Conservation (phyloP, 2,113 vertebrate species). For the Cololabis saira region DNA sequence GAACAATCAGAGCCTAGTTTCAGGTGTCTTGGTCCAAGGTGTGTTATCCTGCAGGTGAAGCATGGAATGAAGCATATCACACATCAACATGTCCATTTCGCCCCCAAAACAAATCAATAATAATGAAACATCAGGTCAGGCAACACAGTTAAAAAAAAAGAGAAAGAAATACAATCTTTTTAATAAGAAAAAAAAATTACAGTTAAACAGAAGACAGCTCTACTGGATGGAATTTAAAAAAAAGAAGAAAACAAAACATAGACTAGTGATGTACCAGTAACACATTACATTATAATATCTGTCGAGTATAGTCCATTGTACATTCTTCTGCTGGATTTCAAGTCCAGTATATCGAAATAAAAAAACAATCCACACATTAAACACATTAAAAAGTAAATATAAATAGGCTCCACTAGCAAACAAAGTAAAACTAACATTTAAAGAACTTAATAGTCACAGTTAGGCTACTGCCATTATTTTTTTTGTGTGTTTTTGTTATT, state of each 20-base stretch:
- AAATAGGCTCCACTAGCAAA: slow-evolving; percentile 25
- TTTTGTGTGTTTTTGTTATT: background rate
- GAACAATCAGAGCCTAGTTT: slow-evolving; percentile 3
- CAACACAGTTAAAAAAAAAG: no score
- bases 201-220: slow-evolving; percentile 1
- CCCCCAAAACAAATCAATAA: no score
- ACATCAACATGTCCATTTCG: no score
- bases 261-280: slow-evolving; percentile 16
- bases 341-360: slow-evolving; percentile 13
- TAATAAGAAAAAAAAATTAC: slow-evolving; percentile 6
- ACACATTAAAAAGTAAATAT: slow-evolving; percentile 29
- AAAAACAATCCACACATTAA: slow-evolving; percentile 19
- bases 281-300: background rate
- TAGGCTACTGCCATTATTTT: slow-evolving; percentile 4
- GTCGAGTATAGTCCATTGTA: slow-evolving; percentile 8
- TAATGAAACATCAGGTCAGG: no score
- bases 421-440: slow-evolving; percentile 33
- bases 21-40: background rate
- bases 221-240: background rate
- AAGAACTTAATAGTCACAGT: slow-evolving; percentile 48
- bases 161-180: background rate
- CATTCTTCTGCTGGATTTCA: slow-evolving; percentile 1
- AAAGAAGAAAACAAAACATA: background rate
- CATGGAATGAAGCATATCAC: no score
- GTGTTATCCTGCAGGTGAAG: slow-evolving; percentile 1